A percentile compares a stretch with the other conserved stretches of the same genome.
Evolutionary conservation across 1,140 invertebrate species (phyloP).

Genomic region (Limonius californicus): DNA sequence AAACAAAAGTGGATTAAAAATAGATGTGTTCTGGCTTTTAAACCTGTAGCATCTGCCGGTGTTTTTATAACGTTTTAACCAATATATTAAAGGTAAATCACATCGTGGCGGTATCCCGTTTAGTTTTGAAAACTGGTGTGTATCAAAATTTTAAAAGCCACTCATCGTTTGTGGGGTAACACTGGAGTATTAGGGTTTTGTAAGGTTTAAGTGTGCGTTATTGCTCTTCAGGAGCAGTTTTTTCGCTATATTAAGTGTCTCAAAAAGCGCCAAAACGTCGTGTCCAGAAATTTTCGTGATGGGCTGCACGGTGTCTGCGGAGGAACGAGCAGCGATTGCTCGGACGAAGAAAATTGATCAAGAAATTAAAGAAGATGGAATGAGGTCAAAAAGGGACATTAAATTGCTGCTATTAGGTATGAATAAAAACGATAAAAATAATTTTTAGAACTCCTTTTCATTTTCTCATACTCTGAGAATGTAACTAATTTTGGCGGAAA

Average conservation of each 20-base stretch:
- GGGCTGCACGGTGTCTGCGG: conserved; percentile 98
- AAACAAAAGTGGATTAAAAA: background rate
- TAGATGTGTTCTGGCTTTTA: conserved; percentile 2
- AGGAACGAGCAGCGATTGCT: conserved; percentile 94
- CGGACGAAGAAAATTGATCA: conserved; percentile 96
- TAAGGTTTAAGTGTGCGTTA: too few relatives aligned
- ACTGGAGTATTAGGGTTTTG: too few relatives aligned
- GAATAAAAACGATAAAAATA: too few relatives aligned
- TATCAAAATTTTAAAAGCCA: too few relatives aligned
- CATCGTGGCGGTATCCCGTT: background rate
- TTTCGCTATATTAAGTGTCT: too few relatives aligned
- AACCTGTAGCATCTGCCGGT: background rate
- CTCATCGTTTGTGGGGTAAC: too few relatives aligned
- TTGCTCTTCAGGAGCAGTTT: too few relatives aligned
- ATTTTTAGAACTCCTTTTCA: too few relatives aligned
- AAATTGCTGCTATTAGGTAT: conserved; percentile 95
- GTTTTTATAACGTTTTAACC: background rate
- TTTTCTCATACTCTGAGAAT: too few relatives aligned
- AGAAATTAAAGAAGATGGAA: conserved; percentile 97
- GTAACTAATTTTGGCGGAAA: too few relatives aligned
- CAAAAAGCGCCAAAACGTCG: conserved; percentile 36
- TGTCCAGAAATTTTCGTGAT: conserved; percentile 60
- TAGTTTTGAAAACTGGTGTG: too few relatives aligned
- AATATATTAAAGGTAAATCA: background rate
- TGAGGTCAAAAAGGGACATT: conserved; percentile 98